Percentiles rank a stretch among this genome's conserved stretches.
These are phyloP conservation scores for Cyclophora punctaria DNA, from an alignment of 2,888 invertebrate genomes.

Conservation along the genomic window DNA sequence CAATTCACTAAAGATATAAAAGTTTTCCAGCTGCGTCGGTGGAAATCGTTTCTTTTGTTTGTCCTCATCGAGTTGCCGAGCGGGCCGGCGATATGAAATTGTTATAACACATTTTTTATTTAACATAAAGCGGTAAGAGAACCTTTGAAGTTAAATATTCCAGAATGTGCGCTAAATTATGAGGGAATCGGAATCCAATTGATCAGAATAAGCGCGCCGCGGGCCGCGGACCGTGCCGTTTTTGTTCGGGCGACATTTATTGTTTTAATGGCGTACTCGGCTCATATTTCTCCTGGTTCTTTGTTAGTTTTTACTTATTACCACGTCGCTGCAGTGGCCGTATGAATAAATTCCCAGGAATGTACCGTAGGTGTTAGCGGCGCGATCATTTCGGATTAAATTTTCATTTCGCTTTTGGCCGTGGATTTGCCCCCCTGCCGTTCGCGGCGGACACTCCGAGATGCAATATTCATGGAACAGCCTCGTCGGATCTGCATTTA, in stretches of 20 bases:
- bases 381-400: conserved; percentile 52
- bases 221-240: conserved; percentile 9
- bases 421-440: conserved; percentile 25
- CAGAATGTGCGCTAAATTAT: not conserved
- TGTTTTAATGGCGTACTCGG: conserved; percentile 49
- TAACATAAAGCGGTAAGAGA: not conserved
- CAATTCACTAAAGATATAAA: not conserved
- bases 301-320: conserved; percentile 60
- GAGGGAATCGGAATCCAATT: conserved; percentile 1
- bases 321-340: conserved; percentile 39
- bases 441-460: conserved; percentile 23
- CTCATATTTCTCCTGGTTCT: conserved; percentile 47
- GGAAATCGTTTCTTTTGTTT: too few species aligned
- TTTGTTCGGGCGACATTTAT: conserved; percentile 45
- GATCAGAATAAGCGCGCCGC: conserved; percentile 5
- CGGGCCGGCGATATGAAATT: too few species aligned
- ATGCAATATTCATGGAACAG: conserved; percentile 49
- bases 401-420: conserved; percentile 49
- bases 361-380: conserved; percentile 25
- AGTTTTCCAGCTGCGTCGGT: not conserved
- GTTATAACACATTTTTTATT: too few species aligned
- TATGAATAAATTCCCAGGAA: conserved; percentile 49
- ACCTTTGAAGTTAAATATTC: not conserved
- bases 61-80: too few species aligned
- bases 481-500: conserved; percentile 27